phyloP scores from a whole-genome alignment of 2,113 vertebrate species.

The Albula goreensis region DNA sequence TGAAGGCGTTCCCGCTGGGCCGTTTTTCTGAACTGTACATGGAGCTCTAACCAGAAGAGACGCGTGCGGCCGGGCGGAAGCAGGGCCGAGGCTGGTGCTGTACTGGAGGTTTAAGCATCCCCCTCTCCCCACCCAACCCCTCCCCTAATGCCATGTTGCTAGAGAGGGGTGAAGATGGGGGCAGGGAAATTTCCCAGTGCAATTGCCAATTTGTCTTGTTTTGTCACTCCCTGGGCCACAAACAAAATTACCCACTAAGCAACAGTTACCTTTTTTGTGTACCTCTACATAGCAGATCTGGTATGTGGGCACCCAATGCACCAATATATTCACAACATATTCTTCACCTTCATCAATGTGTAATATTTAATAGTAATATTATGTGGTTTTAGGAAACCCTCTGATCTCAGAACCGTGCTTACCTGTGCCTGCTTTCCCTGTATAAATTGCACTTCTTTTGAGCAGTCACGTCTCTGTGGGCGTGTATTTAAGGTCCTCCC shows the following conservation, averaged over 20 bases:
- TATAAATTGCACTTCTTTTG: too few species aligned
- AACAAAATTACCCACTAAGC: not conserved
- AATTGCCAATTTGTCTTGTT: not conserved
- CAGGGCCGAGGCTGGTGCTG: conserved; percentile 40
- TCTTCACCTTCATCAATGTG: too few species aligned
- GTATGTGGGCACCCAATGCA: not conserved
- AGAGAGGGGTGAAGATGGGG: too few species aligned
- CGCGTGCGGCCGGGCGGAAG: conserved; percentile 56
- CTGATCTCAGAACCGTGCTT: too few species aligned
- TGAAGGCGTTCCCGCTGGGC: conserved; percentile 49
- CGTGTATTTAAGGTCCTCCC: too few species aligned
- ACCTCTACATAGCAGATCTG: not conserved
- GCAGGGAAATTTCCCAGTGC: not conserved
- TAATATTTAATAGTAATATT: too few species aligned
- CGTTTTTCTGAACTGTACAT: conserved; percentile 50
- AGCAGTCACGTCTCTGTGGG: too few species aligned
- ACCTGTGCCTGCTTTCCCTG: too few species aligned
- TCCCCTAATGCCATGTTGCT: too few species aligned
- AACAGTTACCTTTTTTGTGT: not conserved
- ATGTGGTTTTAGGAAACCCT: too few species aligned
- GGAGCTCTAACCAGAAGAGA: conserved; percentile 57
- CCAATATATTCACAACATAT: too few species aligned
- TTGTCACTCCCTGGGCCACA: not conserved
- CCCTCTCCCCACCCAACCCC: conserved; percentile 22
- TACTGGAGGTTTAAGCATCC: conserved; percentile 21